These are phyloP conservation scores for Anastrepha ludens DNA, from an alignment of 1,140 invertebrate genomes.

Conservation along the genomic window DNA sequence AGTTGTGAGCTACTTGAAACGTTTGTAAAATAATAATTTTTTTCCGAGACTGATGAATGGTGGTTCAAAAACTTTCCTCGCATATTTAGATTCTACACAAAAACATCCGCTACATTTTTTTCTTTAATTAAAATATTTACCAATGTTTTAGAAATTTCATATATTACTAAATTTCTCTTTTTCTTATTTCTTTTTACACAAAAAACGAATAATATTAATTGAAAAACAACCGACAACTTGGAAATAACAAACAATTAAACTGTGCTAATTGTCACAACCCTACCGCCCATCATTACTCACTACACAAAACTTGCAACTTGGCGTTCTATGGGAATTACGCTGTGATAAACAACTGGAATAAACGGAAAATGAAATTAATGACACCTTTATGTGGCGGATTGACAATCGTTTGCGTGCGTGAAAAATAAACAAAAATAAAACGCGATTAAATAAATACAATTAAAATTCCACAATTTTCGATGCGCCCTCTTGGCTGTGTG, in stretches of 20 bases:
- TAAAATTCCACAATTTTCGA: constrained; percentile 31
- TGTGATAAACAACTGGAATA: constrained; percentile 1
- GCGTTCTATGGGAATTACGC: neutral
- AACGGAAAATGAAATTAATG: constrained; percentile 7
- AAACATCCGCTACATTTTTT: neutral
- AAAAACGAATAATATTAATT: neutral
- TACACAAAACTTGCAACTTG: neutral
- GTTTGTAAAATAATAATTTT: too few species aligned
- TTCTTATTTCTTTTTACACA: neutral
- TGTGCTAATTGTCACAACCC: neutral
- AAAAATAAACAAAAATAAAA: constrained; percentile 4
- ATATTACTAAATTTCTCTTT: neutral
- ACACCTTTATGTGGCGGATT: neutral
- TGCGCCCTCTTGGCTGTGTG: neutral
- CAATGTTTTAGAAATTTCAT: neutral
- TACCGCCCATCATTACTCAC: neutral
- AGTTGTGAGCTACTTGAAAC: too few species aligned
- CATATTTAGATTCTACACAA: neutral
- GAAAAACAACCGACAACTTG: neutral
- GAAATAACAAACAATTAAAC: neutral
- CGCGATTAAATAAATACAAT: constrained; percentile 30
- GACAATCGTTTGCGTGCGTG: neutral
- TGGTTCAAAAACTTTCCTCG: too few species aligned
- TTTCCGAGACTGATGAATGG: too few species aligned
- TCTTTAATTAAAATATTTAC: neutral